Percentiles rank a stretch among this genome's conserved stretches.
These are phyloP conservation scores for Torymus aiolomorphi DNA, from an alignment of 2,888 invertebrate genomes.

Conservation along the genomic window DNA sequence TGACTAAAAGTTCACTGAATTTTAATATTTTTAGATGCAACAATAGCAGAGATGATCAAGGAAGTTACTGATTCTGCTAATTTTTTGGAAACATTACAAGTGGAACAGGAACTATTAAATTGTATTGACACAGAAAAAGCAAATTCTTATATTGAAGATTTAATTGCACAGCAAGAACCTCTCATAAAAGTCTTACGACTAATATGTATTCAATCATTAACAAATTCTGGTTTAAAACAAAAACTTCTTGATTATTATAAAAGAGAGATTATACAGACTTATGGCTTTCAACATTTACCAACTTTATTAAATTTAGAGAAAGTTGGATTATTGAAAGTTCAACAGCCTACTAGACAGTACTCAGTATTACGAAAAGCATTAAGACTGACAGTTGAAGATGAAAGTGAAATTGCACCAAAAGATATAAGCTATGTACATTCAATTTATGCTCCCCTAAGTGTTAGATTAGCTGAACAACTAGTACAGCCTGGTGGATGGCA, in stretches of 20 bases:
- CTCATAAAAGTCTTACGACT: constrained; percentile 90
- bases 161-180: constrained; percentile 90
- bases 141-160: constrained; percentile 92
- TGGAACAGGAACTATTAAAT: constrained; percentile 94
- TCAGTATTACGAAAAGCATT: constrained; percentile 87
- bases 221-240: constrained; percentile 94
- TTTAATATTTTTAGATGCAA: constrained; percentile 81
- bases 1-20: too few relatives aligned
- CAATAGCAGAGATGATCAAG: constrained; percentile 95
- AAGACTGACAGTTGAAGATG: constrained; percentile 91
- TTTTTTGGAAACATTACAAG: constrained; percentile 87
- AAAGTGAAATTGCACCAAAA: constrained; percentile 87
- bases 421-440: constrained; percentile 95
- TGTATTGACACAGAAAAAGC: constrained; percentile 94
- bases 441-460: constrained; percentile 94
- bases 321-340: constrained; percentile 86
- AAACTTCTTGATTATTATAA: constrained; percentile 87
- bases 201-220: constrained; percentile 94
- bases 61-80: constrained; percentile 86
- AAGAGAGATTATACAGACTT: constrained; percentile 87
- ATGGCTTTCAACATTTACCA: constrained; percentile 89
- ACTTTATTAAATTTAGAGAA: constrained; percentile 91
- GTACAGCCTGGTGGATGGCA: constrained; percentile 87
- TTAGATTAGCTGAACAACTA: constrained; percentile 89
- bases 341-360: constrained; percentile 85